These are phyloP conservation scores for Oeneis ivallda DNA, from an alignment of 2,888 invertebrate species.

Conservation along the genomic window DNA sequence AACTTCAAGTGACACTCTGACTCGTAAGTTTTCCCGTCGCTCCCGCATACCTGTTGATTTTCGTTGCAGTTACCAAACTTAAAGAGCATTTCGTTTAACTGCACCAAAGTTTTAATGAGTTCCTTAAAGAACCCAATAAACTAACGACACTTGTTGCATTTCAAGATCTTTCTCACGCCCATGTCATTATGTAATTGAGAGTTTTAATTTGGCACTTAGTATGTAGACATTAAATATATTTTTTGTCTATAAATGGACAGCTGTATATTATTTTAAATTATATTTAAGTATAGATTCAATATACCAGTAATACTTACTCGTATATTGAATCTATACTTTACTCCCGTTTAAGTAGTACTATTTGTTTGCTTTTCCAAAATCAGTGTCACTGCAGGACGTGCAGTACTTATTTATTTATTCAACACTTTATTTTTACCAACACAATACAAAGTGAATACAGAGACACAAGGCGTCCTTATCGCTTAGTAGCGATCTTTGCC, in stretches of 20 bases:
- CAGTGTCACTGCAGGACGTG: too few species aligned
- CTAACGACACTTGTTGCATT: constrained; percentile 29
- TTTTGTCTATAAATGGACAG: neutral
- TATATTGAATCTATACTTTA: too few species aligned
- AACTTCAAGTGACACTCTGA: constrained; percentile 91
- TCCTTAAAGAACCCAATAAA: constrained; percentile 30
- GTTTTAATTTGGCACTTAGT: constrained; percentile 8
- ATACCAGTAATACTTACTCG: too few species aligned
- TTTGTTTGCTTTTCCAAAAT: too few species aligned
- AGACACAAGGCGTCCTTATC: too few species aligned
- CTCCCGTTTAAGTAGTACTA: too few species aligned
- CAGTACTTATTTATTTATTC: too few species aligned
- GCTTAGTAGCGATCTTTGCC: too few species aligned
- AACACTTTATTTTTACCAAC: too few species aligned
- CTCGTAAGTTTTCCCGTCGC: constrained; percentile 90
- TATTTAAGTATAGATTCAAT: too few species aligned
- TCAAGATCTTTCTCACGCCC: constrained; percentile 19
- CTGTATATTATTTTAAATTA: too few species aligned
- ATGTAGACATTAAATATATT: neutral
- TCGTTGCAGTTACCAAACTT: constrained; percentile 31
- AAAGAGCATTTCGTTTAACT: constrained; percentile 30
- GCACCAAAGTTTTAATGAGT: constrained; percentile 31
- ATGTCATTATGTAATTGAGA: constrained; percentile 4
- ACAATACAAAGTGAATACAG: too few species aligned
- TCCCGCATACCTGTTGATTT: constrained; percentile 84